Conservation (phyloP, 1,140 invertebrate species). For the Atta texana region DNA sequence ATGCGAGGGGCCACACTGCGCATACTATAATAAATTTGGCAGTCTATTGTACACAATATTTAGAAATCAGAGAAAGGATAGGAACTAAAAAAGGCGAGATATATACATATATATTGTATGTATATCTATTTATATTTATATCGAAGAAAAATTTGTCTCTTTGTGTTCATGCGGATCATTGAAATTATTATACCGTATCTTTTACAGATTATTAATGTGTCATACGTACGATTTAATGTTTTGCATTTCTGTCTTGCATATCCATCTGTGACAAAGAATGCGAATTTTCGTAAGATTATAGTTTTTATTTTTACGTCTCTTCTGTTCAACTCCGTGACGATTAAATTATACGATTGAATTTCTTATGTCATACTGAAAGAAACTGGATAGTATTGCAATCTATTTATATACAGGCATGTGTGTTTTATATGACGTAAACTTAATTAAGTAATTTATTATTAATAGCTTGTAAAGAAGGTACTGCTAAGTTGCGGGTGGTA, state of each 20-base stretch:
- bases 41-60: conserved; percentile 47
- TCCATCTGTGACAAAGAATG: conserved; percentile 3
- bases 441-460: conserved; percentile 76
- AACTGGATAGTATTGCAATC: conserved; percentile 48
- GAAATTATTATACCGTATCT: conserved; percentile 33
- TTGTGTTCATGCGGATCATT: conserved; percentile 56
- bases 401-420: conserved; percentile 71
- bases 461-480: conserved; percentile 59
- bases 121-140: conserved; percentile 50
- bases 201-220: conserved; percentile 10
- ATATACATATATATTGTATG: conserved; percentile 38
- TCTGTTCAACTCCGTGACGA: not conserved
- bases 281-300: not conserved
- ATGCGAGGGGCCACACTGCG: conserved; percentile 56
- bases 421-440: conserved; percentile 73
- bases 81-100: conserved; percentile 29
- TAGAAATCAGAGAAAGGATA: conserved; percentile 35
- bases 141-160: conserved; percentile 39
- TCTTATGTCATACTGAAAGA: conserved; percentile 1
- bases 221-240: conserved; percentile 52
- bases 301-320: conserved; percentile 4
- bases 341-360: conserved; percentile 10
- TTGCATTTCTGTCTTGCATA: conserved; percentile 42
- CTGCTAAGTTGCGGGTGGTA: conserved; percentile 51
- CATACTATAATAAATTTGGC: conserved; percentile 50